A percentile compares a stretch with the other conserved stretches of the same genome.
Conservation (phyloP, 1,140 invertebrate species). For the Holotrichia oblita region DNA sequence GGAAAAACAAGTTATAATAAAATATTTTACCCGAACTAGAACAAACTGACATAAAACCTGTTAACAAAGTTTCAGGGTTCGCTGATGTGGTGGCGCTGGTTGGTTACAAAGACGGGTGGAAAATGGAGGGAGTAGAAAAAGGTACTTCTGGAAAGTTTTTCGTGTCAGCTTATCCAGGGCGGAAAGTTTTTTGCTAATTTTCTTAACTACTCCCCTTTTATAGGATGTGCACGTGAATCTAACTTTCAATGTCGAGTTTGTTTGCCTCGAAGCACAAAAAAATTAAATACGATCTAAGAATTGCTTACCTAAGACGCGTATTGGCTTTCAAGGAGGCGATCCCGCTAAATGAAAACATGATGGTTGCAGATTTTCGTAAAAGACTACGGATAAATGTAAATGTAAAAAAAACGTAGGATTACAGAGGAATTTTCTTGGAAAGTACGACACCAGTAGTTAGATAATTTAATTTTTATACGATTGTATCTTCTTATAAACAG, state of each 20-base stretch:
- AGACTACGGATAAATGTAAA: no score
- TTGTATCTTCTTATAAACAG: no score
- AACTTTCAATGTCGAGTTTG: constrained; percentile 8
- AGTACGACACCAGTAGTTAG: no score
- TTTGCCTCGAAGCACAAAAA: background rate
- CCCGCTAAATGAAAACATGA: no score
- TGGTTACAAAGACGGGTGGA: background rate
- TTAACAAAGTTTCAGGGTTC: background rate
- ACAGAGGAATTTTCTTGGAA: no score
- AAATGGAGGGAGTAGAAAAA: background rate
- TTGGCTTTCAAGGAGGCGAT: background rate
- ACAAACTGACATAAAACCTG: constrained; percentile 20
- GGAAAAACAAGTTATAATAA: constrained; percentile 21
- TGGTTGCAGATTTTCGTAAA: no score
- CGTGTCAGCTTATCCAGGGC: background rate
- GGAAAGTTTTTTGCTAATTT: background rate
- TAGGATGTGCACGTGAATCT: background rate
- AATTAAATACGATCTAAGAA: background rate
- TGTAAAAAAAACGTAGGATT: no score
- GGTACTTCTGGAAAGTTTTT: constrained; percentile 20
- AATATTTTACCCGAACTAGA: constrained; percentile 12
- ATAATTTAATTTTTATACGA: no score
- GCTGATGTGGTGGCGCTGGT: background rate
- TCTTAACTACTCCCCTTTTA: constrained; percentile 17
- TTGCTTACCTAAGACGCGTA: background rate